A percentile compares a stretch with the other conserved stretches of the same genome.
These are phyloP conservation scores for Florisuga fusca DNA, from an alignment of 2,797 vertebrate species.

Conservation along the genomic window DNA sequence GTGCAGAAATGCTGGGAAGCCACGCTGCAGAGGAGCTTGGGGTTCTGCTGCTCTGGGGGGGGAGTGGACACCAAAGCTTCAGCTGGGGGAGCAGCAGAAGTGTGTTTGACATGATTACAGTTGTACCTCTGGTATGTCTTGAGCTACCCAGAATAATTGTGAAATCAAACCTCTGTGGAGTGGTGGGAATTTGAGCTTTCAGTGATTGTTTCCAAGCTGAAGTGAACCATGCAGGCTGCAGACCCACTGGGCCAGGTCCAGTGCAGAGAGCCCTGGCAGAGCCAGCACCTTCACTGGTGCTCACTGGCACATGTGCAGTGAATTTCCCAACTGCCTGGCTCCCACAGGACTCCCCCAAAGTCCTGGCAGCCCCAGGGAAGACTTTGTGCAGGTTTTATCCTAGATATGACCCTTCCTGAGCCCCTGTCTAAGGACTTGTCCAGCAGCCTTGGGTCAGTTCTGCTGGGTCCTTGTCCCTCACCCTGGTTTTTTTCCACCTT, in stretches of 20 bases:
- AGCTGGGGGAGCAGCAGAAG: not conserved
- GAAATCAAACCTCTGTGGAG: not conserved
- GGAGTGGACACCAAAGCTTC: not conserved
- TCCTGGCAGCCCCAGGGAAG: not conserved
- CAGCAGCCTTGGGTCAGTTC: not conserved
- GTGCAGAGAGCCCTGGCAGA: not conserved
- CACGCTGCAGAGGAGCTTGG: not conserved
- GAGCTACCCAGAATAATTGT: not conserved
- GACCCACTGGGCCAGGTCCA: not conserved
- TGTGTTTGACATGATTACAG: not conserved
- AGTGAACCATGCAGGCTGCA: not conserved
- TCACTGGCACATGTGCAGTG: not conserved
- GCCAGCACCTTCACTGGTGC: not conserved
- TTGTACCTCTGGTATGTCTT: not conserved
- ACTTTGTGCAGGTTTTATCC: not conserved
- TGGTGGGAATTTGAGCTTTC: not conserved
- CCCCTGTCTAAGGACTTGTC: not conserved
- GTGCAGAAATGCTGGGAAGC: conserved; percentile 30
- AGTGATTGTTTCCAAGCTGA: not conserved
- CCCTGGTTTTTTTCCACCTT: too few species aligned
- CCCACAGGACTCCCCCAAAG: not conserved
- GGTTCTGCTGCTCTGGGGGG: not conserved
- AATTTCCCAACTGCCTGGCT: not conserved
- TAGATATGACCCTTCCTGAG: not conserved
- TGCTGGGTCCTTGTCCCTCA: fast-evolving